A percentile compares a stretch with the other conserved stretches of the same genome.
Evolutionary conservation across 2,113 vertebrate genomes (phyloP).

Genomic region (Telmatochromis sp.): DNA sequence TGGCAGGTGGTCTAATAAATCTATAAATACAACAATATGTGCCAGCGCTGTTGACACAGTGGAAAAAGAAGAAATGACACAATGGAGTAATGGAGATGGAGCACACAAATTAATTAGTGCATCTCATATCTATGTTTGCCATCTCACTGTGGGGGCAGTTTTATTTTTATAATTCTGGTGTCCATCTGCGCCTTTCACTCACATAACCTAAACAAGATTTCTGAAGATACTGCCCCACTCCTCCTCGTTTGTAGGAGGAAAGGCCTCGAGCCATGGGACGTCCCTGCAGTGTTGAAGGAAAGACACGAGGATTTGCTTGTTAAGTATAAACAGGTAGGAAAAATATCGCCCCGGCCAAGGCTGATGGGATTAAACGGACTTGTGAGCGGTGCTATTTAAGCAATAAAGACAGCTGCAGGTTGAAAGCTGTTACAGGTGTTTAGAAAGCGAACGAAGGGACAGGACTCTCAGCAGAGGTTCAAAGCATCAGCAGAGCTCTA

Average conservation of each 20-base stretch:
- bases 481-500: not conserved
- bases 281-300: not conserved
- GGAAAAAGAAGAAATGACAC: not conserved
- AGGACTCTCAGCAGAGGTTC: not conserved
- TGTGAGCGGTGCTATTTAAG: conserved; percentile 49
- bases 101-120: not conserved
- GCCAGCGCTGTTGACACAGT: not conserved
- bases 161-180: not conserved
- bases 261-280: conserved; percentile 36
- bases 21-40: not conserved
- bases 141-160: conserved; percentile 8
- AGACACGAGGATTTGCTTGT: not conserved
- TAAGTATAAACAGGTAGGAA: conserved; percentile 4
- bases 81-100: not conserved
- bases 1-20: not conserved
- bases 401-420: not conserved
- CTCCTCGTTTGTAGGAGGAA: conserved; percentile 22
- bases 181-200: conserved; percentile 7
- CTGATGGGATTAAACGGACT: conserved; percentile 56
- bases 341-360: conserved; percentile 25
- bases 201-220: conserved; percentile 7
- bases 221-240: not conserved
- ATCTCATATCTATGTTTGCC: not conserved
- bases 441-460: not conserved
- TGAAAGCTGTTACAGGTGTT: conserved; percentile 1